Evolutionary conservation across 2,888 invertebrate genomes (phyloP).

Genomic region (Trichogramma dendrolimi): DNA sequence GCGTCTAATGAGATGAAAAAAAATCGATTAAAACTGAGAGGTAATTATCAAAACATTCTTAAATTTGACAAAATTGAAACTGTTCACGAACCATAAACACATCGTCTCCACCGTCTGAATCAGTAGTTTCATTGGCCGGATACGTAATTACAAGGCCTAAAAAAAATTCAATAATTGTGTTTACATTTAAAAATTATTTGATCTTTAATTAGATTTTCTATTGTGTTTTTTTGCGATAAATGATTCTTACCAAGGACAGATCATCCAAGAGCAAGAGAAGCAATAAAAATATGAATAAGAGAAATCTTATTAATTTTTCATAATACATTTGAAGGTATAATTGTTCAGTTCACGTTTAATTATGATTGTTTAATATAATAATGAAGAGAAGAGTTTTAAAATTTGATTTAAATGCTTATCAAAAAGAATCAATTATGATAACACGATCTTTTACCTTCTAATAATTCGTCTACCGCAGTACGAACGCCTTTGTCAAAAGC

Average conservation of each 20-base stretch:
- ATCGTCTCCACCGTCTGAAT: slow-evolving; percentile 78
- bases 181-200: slow-evolving; percentile 4
- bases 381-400: not conserved
- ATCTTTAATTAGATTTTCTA: slow-evolving; percentile 3
- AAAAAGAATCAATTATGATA: too few relatives aligned
- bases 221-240: slow-evolving; percentile 11
- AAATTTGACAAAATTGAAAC: not conserved
- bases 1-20: slow-evolving; percentile 61
- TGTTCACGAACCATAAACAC: slow-evolving; percentile 79
- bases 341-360: too few relatives aligned
- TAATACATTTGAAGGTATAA: too few relatives aligned
- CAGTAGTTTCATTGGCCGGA: slow-evolving; percentile 62
- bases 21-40: slow-evolving; percentile 15
- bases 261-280: slow-evolving; percentile 24
- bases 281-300: slow-evolving; percentile 15
- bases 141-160: not conserved
- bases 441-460: slow-evolving; percentile 70
- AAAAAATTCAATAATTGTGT: not conserved
- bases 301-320: too few relatives aligned
- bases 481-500: slow-evolving; percentile 91
- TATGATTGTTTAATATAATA: not conserved
- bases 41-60: slow-evolving; percentile 7
- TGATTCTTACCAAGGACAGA: slow-evolving; percentile 23
- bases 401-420: too few relatives aligned
- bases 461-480: slow-evolving; percentile 81